Base-by-base conservation (phyloP, 1,140 invertebrate species). In the Thrips palmi region DNA sequence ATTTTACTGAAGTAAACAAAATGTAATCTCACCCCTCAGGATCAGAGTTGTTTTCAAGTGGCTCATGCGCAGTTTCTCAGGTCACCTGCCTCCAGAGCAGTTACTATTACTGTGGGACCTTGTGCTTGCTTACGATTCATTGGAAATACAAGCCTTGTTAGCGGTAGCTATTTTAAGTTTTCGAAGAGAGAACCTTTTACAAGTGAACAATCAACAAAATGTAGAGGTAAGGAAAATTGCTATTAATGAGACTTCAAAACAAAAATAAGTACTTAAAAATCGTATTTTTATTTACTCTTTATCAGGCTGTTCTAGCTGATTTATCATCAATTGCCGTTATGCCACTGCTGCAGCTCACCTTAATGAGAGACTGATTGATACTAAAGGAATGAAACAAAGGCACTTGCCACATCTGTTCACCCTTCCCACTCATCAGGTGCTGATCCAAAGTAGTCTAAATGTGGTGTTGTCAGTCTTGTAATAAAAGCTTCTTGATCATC, bases 61-160 rank as follows among this genome's bases (percentile, higher is more conserved):
- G 91, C 56, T 97, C 7, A 91, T 94, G 68, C 65, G 87, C 43
- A 87, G 80, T 2, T 97, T 93, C 53, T 92, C 87, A 46, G 89
- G 91, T 0, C 85, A 91, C 53, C 60, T 97, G 32, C 77, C 84
- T 0, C 85, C 85, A 3, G 86, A 92, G 48, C 88, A 97, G 56
- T 60, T 96, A 1, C 60, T 97, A 1, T 71, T 81, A 23, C 59
- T 97, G 6, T 97, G 89, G 89, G 89, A 96, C 56, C 61, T 85
- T 41, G 74, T 96, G 37, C 60, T 97, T 1, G 87, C 82, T 5
- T 89, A 88, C 51, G 85, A 93, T 55, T 87, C 85, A 3, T 53
- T 94, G 23, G 86, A 93, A 59, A 77, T 93, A 19, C 64, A 94
- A 17, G 68, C 89, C 12, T 57, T 94, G 11, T 60, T 93, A 19